Percentiles rank a stretch among this genome's conserved stretches.
Conservation (phyloP, 1,140 invertebrate species). For the Musca domestica region DNA sequence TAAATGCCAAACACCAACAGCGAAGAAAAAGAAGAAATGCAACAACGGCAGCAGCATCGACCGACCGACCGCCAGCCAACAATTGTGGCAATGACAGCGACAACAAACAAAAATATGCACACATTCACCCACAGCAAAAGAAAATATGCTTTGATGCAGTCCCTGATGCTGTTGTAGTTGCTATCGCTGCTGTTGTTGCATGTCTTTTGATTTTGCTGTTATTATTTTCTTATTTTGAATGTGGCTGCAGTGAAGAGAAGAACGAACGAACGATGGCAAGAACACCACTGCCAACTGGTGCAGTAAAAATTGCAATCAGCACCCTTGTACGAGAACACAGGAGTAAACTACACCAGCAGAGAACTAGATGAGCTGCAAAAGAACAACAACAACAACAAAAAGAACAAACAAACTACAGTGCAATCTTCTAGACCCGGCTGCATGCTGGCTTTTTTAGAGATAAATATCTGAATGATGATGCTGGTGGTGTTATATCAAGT, state of each 20-base stretch:
- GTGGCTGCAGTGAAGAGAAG: not conserved
- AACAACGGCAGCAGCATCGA: not conserved
- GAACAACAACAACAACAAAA: too few species aligned
- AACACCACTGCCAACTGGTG: not conserved
- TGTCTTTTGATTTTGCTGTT: not conserved
- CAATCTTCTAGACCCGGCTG: too few species aligned
- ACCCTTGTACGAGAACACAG: not conserved
- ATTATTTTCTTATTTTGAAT: too few species aligned
- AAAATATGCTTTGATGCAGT: not conserved
- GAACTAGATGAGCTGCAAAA: too few species aligned
- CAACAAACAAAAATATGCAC: not conserved
- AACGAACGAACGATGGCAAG: not conserved
- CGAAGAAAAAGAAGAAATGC: not conserved
- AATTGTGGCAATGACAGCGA: not conserved
- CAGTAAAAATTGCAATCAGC: slow-evolving; percentile 10
- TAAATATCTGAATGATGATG: too few species aligned
- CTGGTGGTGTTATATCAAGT: too few species aligned
- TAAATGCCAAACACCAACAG: too few species aligned
- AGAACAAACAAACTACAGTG: too few species aligned
- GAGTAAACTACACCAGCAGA: too few species aligned
- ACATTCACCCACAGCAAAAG: not conserved
- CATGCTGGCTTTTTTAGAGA: too few species aligned
- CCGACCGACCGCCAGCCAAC: too few species aligned
- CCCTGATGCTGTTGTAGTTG: not conserved
- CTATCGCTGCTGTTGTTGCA: not conserved